Conservation (phyloP, 2,888 invertebrate genomes). For the Heliconius ethilla region DNA sequence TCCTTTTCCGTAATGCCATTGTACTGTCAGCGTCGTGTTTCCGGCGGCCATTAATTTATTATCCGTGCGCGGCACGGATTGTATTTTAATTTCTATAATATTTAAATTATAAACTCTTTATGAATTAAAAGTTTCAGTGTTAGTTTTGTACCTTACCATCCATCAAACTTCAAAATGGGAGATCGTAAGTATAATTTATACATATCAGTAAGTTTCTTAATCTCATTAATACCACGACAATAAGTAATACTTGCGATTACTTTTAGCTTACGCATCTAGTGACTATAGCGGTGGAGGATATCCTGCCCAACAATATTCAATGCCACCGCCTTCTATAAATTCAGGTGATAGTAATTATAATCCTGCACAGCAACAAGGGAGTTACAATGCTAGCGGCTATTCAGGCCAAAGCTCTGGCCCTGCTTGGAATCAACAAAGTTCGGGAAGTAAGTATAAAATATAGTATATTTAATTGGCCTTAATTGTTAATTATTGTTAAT, state of each 20-base stretch:
- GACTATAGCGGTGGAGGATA: slow-evolving; percentile 73
- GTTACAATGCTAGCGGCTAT: slow-evolving; percentile 66
- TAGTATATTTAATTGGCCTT: too few relatives aligned
- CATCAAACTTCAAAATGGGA: slow-evolving; percentile 41
- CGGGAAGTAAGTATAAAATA: slow-evolving; percentile 54
- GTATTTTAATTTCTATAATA: not conserved
- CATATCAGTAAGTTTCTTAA: slow-evolving; percentile 5
- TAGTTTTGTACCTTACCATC: not conserved
- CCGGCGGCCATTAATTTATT: slow-evolving; percentile 42
- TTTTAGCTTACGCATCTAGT: slow-evolving; percentile 66
- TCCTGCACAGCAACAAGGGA: slow-evolving; percentile 58
- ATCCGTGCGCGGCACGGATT: slow-evolving; percentile 34
- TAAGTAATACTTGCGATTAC: slow-evolving; percentile 31
- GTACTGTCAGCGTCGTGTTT: slow-evolving; percentile 38
- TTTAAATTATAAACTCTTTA: slow-evolving; percentile 10
- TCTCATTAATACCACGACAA: slow-evolving; percentile 14
- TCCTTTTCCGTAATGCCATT: slow-evolving; percentile 19
- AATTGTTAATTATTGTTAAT: not conserved
- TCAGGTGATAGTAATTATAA: slow-evolving; percentile 70
- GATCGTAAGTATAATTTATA: slow-evolving; percentile 45
- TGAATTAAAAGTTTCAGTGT: slow-evolving; percentile 1
- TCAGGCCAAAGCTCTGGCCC: slow-evolving; percentile 59
- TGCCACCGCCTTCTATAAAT: slow-evolving; percentile 72
- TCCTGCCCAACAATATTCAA: slow-evolving; percentile 74
- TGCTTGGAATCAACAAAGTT: slow-evolving; percentile 68